Evolutionary conservation across 2,113 vertebrate genomes (phyloP), one percentile per base, ranked within the genome.

Genomic region (Pangasianodon hypophthalmus): DNA sequence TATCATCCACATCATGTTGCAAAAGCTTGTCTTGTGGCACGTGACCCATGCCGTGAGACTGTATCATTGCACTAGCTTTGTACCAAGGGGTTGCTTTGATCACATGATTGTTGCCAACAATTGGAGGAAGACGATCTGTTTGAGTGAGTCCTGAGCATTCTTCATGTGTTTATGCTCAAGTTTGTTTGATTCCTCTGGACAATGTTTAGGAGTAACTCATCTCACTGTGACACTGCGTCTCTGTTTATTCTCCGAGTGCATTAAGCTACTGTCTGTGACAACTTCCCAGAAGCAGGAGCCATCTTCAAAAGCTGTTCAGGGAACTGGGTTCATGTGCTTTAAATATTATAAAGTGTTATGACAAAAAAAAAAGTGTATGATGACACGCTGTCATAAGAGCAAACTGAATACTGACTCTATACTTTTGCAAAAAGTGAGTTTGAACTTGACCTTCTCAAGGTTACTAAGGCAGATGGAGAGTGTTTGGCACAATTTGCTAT

Each of bases 71-170:
- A 52, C 46, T 41, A 9, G 50, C 88, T 85, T 88, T 91, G 69
- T 82, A 91, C 88, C 88, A 56, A 56, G 46, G 60, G 56, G 69
- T 82, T 16, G 52, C 87, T 84, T 87, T 69, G 73, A 82, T 73
- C 80, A 71, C 71, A 84, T 88, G 87, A 58, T 41, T 80, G 75
- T 46, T 32, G 77, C 24, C 67, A 87, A 89, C 84, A 92, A 89
- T 89, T 54, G 85, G 11, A 81, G 87, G 89, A 89, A 89, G 89
- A 89, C 26, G 24, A 62, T 67, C 46, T 80, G n/a, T 88, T 84
- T 56, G 52, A 82, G 50, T 52, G 58, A 24, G 32, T 50, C 67
- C 56, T 50, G 67, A 87, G 14, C 44, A 80, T 90, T 90, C 79
- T 21, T 87, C 37, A 32, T 81, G 87, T 89, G 60, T 92, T 88